These are phyloP conservation scores for Shargacucullia verbasci DNA, from an alignment of 2,888 invertebrate species.

Conservation along the genomic window DNA sequence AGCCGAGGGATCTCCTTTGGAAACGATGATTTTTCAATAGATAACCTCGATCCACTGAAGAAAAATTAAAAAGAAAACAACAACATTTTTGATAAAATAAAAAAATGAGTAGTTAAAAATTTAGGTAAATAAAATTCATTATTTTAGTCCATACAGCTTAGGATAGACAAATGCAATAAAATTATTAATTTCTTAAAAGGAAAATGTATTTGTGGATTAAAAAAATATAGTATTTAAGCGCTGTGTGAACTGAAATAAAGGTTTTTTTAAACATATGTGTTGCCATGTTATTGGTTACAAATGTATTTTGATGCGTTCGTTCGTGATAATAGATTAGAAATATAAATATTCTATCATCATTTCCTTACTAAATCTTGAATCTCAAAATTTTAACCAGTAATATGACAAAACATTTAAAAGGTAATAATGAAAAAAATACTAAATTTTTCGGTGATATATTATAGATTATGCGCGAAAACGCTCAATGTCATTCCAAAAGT, in stretches of 20 bases:
- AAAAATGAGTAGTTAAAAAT: slow-evolving; percentile 67
- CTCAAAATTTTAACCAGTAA: slow-evolving; percentile 66
- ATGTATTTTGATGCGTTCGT: slow-evolving; percentile 70
- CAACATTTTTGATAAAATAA: slow-evolving; percentile 50
- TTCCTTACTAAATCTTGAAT: slow-evolving; percentile 65
- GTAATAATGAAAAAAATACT: slow-evolving; percentile 51
- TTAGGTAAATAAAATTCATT: slow-evolving; percentile 64
- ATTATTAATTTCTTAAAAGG: slow-evolving; percentile 55
- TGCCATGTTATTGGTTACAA: slow-evolving; percentile 86
- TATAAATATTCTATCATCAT: slow-evolving; percentile 49
- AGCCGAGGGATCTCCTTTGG: slow-evolving; percentile 96
- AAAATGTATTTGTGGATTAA: slow-evolving; percentile 60
- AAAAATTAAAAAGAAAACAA: slow-evolving; percentile 88
- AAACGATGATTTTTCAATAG: slow-evolving; percentile 97
- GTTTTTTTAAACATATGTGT: slow-evolving; percentile 68
- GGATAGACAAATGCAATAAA: slow-evolving; percentile 71
- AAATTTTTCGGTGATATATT: slow-evolving; percentile 66
- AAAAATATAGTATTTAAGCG: slow-evolving; percentile 63
- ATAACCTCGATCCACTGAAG: slow-evolving; percentile 97
- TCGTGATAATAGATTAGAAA: slow-evolving; percentile 77
- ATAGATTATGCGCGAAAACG: slow-evolving; percentile 64
- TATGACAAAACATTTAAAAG: slow-evolving; percentile 53
- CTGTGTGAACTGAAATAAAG: slow-evolving; percentile 76
- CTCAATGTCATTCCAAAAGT: slow-evolving; percentile 86
- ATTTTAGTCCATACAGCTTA: slow-evolving; percentile 75